Evolutionary conservation across 2,797 vertebrate species (phyloP).

Genomic region (Cuculus canorus): DNA sequence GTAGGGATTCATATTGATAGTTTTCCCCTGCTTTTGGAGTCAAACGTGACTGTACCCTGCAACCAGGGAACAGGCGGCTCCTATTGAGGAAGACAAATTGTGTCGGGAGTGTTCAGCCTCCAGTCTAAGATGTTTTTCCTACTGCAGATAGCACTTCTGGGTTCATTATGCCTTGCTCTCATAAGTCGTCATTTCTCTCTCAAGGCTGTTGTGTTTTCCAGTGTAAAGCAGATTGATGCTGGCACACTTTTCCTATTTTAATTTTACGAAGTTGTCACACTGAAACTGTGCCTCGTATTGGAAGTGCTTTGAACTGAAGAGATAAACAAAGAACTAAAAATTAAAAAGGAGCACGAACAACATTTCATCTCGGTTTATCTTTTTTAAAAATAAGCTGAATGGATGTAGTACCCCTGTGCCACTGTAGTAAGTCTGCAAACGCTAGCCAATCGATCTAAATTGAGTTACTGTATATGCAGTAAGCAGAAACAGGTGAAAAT

Average conservation of each 20-base stretch:
- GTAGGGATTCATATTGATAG: neutral
- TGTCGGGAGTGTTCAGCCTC: slow-evolving; percentile 22
- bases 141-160: slow-evolving; percentile 37
- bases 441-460: slow-evolving; percentile 81
- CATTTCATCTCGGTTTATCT: slow-evolving; percentile 72
- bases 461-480: slow-evolving; percentile 78
- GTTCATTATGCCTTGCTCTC: slow-evolving; percentile 51
- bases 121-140: slow-evolving; percentile 1
- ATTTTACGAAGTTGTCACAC: slow-evolving; percentile 72
- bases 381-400: slow-evolving; percentile 67
- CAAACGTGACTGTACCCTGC: neutral
- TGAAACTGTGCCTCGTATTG: slow-evolving; percentile 62
- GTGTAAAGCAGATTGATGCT: slow-evolving; percentile 69
- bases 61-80: neutral
- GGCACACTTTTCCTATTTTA: slow-evolving; percentile 71
- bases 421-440: slow-evolving; percentile 75
- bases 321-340: slow-evolving; percentile 77
- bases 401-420: slow-evolving; percentile 69
- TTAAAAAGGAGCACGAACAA: slow-evolving; percentile 69
- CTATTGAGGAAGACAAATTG: neutral
- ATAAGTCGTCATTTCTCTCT: slow-evolving; percentile 57
- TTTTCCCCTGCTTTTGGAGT: neutral
- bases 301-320: slow-evolving; percentile 73
- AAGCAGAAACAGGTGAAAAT: slow-evolving; percentile 84
- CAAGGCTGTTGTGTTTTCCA: slow-evolving; percentile 61